Percentiles rank a stretch among this genome's conserved stretches.
These are phyloP conservation scores for Latrodectus geometricus DNA, from an alignment of 1,140 invertebrate species.

Conservation along the genomic window DNA sequence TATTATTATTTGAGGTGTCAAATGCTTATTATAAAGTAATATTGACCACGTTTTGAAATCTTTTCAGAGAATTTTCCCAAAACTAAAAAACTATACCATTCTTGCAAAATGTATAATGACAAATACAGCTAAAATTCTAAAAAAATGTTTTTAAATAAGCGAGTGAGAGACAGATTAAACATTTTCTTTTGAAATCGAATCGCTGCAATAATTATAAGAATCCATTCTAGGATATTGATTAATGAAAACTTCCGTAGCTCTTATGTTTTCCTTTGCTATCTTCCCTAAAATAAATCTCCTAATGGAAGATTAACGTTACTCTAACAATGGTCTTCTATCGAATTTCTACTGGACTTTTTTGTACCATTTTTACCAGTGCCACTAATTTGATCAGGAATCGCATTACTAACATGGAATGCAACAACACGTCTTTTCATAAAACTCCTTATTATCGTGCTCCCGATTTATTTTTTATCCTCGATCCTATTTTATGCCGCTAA, in stretches of 20 bases:
- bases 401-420: conserved; percentile 60
- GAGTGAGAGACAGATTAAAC: conserved; percentile 3
- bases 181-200: conserved; percentile 49
- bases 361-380: conserved; percentile 46
- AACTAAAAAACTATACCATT: too few relatives aligned
- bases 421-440: conserved; percentile 60
- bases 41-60: too few relatives aligned
- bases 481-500: conserved; percentile 38
- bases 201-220: conserved; percentile 51
- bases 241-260: conserved; percentile 40
- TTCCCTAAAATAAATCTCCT: conserved; percentile 52
- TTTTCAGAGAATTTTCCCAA: too few relatives aligned
- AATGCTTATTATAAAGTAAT: too few relatives aligned
- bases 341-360: conserved; percentile 31
- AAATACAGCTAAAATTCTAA: too few relatives aligned
- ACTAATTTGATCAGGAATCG: conserved; percentile 59
- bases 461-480: conserved; percentile 46
- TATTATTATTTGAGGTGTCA: too few relatives aligned
- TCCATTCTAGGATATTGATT: conserved; percentile 43
- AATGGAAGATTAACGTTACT: conserved; percentile 60
- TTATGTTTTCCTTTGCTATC: conserved; percentile 44
- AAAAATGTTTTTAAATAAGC: too few relatives aligned
- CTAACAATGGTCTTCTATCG: conserved; percentile 58
- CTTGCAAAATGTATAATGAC: too few relatives aligned
- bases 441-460: conserved; percentile 56